Evolutionary conservation across 2,113 vertebrate species (phyloP), one percentile per base, ranked within the genome.

Genomic region (Emydura subglobosa): DNA sequence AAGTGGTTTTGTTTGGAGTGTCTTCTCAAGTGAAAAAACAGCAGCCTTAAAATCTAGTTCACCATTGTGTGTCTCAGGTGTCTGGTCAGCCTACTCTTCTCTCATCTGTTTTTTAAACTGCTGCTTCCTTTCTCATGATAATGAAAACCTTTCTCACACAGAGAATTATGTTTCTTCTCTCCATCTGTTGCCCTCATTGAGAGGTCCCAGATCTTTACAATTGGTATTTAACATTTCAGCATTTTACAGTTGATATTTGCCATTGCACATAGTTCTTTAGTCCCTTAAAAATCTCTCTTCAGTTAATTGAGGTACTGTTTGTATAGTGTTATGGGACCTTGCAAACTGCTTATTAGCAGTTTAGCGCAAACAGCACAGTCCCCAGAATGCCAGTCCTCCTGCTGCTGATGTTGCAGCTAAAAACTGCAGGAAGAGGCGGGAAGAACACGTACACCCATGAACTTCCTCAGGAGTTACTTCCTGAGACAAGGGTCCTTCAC

Each of bases 51-150:
- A 10, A 72, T 72, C 34, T 39, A 22, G n/a, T 72, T 47, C n/a
- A 39, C 65, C 65, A 72, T 39, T 5, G n/a, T 17, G 7, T 72
- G 17, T 72, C 34, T 72, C 17, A 39, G 39, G 31, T 65, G 61
- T 65, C 31, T n/a, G 31, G 14, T 65, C 61, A 76, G n/a, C 47
- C 80, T 82, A 54, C n/a, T 90, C 42, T 88, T 19, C 51, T 57
- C 87, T 93, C 83, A 87, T 89, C 61, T 65, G 34, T 95, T 95
- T 94, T 39, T 94, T 86, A 86, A 95, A 42, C 31, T 90, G 54
- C 44, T 93, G 49, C 24, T 91, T 16, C 55, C 7, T 91, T 86
- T 95, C 92, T 74, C n/a, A 9, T 3, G 3, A 42, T 55, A 8
- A 39, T 34, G 14, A 16, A n/a, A n/a, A 8, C 34, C 16, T 65